Conservation (phyloP, 1,140 invertebrate genomes). For the Maconellicoccus hirsutus region DNA sequence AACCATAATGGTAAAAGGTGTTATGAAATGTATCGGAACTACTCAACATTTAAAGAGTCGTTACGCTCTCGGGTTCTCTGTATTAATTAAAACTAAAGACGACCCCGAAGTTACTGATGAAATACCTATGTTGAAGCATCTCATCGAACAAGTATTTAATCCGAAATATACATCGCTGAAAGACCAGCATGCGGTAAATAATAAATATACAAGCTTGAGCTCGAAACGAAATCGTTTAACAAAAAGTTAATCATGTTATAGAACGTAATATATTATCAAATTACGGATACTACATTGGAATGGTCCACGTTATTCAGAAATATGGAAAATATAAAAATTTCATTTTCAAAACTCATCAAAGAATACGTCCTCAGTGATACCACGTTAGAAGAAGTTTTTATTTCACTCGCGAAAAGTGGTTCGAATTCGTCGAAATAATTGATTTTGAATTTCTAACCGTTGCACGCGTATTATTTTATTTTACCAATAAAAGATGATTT, state of each 20-base stretch:
- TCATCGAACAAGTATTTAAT: slow-evolving; percentile 22
- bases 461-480: too few relatives aligned
- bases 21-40: slow-evolving; percentile 39
- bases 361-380: slow-evolving; percentile 52
- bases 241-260: slow-evolving; percentile 31
- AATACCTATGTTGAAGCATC: background rate
- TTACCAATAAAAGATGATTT: too few relatives aligned
- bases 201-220: background rate
- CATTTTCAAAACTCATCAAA: slow-evolving; percentile 36
- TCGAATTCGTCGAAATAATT: too few relatives aligned
- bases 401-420: slow-evolving; percentile 33
- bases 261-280: slow-evolving; percentile 45
- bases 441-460: too few relatives aligned
- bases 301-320: slow-evolving; percentile 42
- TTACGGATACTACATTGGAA: slow-evolving; percentile 34
- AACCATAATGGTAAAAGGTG: slow-evolving; percentile 79
- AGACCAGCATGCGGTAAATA: slow-evolving; percentile 29
- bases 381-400: slow-evolving; percentile 47
- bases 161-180: slow-evolving; percentile 26
- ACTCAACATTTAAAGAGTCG: slow-evolving; percentile 38
- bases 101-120: background rate
- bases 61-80: slow-evolving; percentile 38
- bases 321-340: slow-evolving; percentile 39
- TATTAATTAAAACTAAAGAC: slow-evolving; percentile 35
- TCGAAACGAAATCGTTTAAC: slow-evolving; percentile 26